Evolutionary conservation across 2,888 invertebrate species (phyloP).

Genomic region (Eucriotettix oculatus): DNA sequence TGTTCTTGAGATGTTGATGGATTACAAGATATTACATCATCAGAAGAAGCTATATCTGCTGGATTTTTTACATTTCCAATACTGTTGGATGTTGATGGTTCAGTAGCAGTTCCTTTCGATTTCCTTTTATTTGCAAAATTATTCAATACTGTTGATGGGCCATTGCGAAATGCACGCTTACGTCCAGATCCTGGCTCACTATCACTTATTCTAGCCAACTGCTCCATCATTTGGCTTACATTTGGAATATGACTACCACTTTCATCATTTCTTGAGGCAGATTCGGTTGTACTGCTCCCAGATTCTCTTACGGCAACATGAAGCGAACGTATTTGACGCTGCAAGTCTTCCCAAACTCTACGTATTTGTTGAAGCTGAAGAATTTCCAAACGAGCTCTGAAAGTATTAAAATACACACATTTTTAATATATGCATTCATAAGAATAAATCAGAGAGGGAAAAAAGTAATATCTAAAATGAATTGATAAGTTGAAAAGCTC

Average conservation of each 20-base stretch:
- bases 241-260: slow-evolving; percentile 3
- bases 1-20: too few relatives aligned
- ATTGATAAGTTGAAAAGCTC: too few relatives aligned
- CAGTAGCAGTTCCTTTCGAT: too few relatives aligned
- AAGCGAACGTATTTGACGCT: slow-evolving; percentile 36
- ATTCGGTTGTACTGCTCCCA: background rate
- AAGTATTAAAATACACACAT: background rate
- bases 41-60: too few relatives aligned
- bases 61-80: too few relatives aligned
- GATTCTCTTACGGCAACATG: slow-evolving; percentile 29
- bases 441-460: too few relatives aligned
- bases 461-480: too few relatives aligned
- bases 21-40: too few relatives aligned
- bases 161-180: slow-evolving; percentile 9
- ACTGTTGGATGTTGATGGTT: too few relatives aligned
- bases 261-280: background rate
- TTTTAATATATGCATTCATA: too few relatives aligned
- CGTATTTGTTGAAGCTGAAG: slow-evolving; percentile 39
- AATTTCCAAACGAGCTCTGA: slow-evolving; percentile 21
- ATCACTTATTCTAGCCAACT: slow-evolving; percentile 8
- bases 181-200: slow-evolving; percentile 8
- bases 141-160: too few relatives aligned
- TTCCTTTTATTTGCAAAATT: too few relatives aligned
- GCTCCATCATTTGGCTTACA: slow-evolving; percentile 9
- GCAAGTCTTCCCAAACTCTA: slow-evolving; percentile 44